These are phyloP conservation scores for Oreortyx pictus DNA, from an alignment of 2,797 vertebrate genomes.

Conservation along the genomic window DNA sequence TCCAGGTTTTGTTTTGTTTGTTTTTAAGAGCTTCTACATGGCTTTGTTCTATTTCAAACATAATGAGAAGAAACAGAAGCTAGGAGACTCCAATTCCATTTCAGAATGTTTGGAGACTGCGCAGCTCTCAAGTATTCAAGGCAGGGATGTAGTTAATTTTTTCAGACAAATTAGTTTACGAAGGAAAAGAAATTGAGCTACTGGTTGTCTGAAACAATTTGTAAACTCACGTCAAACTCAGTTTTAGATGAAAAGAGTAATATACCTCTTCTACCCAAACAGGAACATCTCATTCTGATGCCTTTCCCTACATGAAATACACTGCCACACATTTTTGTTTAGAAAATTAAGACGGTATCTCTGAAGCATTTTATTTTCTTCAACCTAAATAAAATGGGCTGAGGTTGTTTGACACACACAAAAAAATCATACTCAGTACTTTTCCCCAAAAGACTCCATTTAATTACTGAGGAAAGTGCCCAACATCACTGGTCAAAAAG, in stretches of 20 bases:
- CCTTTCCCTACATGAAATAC: neutral
- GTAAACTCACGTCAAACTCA: conserved; percentile 1
- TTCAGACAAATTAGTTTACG: conserved; percentile 17
- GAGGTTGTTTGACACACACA: neutral
- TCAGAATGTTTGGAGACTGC: conserved; percentile 4
- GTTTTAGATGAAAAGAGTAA: neutral
- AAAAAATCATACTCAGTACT: neutral
- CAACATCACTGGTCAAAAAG: neutral
- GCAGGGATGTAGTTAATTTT: neutral
- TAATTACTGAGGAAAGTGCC: neutral
- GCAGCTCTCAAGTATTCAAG: neutral
- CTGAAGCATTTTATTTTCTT: neutral
- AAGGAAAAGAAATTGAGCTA: neutral
- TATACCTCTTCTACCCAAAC: neutral
- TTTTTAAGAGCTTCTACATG: neutral
- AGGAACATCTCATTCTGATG: neutral
- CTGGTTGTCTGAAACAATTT: neutral
- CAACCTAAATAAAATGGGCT: neutral
- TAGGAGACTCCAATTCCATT: conserved; percentile 16
- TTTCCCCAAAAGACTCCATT: neutral
- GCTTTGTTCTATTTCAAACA: neutral
- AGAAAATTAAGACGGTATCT: neutral
- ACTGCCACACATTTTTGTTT: neutral
- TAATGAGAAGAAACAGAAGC: neutral
- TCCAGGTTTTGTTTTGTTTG: neutral